These are phyloP conservation scores for Nasonovia ribisnigri DNA, from an alignment of 2,888 invertebrate species.

Conservation along the genomic window DNA sequence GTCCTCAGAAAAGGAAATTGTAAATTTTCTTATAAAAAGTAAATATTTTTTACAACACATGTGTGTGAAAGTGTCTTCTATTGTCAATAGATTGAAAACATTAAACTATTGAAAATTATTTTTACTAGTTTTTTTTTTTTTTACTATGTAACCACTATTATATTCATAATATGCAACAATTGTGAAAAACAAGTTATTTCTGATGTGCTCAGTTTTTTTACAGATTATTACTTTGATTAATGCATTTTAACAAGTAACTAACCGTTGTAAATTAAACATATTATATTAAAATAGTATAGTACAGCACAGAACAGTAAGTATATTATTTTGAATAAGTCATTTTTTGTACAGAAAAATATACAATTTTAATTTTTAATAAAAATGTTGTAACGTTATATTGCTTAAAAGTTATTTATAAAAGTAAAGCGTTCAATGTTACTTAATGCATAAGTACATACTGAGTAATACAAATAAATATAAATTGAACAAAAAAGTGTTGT, in stretches of 20 bases:
- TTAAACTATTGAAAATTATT: not conserved
- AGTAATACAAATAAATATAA: slow-evolving; percentile 67
- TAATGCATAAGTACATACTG: slow-evolving; percentile 1
- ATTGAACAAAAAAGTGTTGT: not conserved
- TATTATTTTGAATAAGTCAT: not conserved
- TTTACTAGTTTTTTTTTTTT: not conserved
- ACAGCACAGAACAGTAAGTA: not conserved
- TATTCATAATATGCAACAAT: not conserved
- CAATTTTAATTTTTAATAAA: not conserved
- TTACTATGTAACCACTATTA: not conserved
- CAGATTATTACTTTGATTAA: not conserved
- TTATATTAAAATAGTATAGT: not conserved
- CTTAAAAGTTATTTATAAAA: not conserved
- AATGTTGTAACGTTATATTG: not conserved
- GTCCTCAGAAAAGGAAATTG: not conserved
- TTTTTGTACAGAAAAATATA: not conserved
- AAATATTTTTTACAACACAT: not conserved
- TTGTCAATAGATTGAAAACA: not conserved
- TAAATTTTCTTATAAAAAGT: not conserved
- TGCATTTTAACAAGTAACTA: not conserved
- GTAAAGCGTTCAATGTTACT: not conserved
- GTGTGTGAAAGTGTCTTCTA: not conserved
- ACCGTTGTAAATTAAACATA: not conserved
- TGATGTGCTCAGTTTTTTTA: not conserved
- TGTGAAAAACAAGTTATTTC: not conserved